Percentiles rank a stretch among this genome's conserved stretches.
Evolutionary conservation across 2,113 vertebrate genomes (phyloP).

Genomic region (Pomatorhinus ruficollis): DNA sequence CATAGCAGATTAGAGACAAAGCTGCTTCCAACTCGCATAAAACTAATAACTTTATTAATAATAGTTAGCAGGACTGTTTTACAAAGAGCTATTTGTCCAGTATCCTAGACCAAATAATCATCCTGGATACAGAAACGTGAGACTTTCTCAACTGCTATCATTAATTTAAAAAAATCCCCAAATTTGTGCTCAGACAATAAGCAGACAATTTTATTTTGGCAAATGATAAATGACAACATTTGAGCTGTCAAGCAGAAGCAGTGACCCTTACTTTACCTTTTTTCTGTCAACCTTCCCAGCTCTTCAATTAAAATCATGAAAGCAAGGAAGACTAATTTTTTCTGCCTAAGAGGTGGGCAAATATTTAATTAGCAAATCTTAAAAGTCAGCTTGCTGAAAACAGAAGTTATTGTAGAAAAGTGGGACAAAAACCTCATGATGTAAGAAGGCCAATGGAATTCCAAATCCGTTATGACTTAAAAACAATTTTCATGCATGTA

Average conservation of each 20-base stretch:
- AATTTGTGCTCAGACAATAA: not conserved
- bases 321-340: not conserved
- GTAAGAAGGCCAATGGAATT: not conserved
- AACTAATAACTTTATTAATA: not conserved
- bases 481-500: not conserved
- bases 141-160: not conserved
- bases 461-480: not conserved
- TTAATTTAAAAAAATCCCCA: not conserved
- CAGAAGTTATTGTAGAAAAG: not conserved
- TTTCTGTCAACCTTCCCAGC: not conserved
- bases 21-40: not conserved
- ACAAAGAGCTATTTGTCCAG: not conserved
- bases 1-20: not conserved
- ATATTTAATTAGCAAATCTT: not conserved
- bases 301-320: not conserved
- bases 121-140: not conserved
- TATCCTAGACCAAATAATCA: not conserved
- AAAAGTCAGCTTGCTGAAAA: not conserved
- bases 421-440: not conserved
- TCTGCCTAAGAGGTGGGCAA: not conserved
- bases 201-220: not conserved
- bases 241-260: not conserved
- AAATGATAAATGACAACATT: not conserved
- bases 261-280: not conserved
- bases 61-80: not conserved